These are phyloP conservation scores for Micromussa lordhowensis DNA, from an alignment of 92 coral and sea anemone genomes.

Conservation along the genomic window DNA sequence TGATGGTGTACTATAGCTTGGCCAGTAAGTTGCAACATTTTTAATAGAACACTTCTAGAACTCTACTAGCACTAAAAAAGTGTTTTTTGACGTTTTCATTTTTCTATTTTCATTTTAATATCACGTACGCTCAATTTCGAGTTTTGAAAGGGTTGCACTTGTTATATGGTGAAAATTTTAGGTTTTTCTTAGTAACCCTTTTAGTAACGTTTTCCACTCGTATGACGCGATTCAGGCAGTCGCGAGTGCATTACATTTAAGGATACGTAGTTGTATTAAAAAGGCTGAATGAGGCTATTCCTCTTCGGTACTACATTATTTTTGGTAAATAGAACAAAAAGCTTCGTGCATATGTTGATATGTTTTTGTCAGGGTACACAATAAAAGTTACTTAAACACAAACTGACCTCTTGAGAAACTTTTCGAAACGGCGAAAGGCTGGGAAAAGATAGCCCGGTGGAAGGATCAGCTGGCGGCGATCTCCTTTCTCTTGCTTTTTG, in stretches of 20 bases:
- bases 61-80: no score
- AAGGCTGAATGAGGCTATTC: neutral
- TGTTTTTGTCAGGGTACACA: neutral
- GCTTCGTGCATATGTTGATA: neutral
- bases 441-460: slow-evolving; percentile 21
- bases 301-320: neutral
- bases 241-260: neutral
- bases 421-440: slow-evolving; percentile 4
- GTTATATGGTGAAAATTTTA: no score
- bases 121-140: no score
- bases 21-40: no score
- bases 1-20: no score
- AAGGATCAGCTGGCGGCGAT: neutral
- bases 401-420: slow-evolving; percentile 8
- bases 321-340: neutral
- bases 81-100: no score
- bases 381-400: no score
- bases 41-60: no score
- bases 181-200: no score
- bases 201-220: no score
- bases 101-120: no score
- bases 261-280: neutral
- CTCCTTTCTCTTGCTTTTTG: slow-evolving; percentile 12
- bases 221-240: no score
- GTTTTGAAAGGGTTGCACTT: neutral